These are phyloP conservation scores for Myrmophylax atrothorax DNA, from an alignment of 2,113 vertebrate genomes.

Conservation along the genomic window DNA sequence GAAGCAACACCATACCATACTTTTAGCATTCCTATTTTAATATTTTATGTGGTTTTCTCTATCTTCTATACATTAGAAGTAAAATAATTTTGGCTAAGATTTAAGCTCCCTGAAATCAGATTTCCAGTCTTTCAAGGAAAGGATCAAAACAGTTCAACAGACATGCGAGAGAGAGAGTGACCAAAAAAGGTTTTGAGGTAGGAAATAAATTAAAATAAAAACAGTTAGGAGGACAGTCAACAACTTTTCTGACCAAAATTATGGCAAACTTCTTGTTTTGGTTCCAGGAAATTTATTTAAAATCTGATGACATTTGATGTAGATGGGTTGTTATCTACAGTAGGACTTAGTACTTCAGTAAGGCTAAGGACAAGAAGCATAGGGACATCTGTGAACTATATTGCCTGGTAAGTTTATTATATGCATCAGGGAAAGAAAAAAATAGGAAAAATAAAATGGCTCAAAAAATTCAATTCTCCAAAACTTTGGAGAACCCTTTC, in stretches of 20 bases:
- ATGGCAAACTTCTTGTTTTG: background rate
- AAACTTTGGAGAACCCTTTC: background rate
- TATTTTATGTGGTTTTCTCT: background rate
- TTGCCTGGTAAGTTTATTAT: background rate
- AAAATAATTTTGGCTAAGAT: background rate
- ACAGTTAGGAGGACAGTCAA: background rate
- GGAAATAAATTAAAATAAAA: background rate
- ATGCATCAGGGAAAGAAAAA: background rate
- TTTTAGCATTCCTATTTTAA: background rate
- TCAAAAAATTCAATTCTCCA: background rate
- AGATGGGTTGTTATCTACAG: background rate
- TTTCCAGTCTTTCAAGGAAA: background rate
- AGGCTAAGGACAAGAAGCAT: background rate
- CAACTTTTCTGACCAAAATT: background rate
- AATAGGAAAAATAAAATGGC: fast-evolving
- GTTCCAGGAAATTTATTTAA: background rate
- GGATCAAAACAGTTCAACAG: background rate
- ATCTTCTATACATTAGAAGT: background rate
- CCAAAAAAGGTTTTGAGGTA: background rate
- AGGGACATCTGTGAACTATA: background rate
- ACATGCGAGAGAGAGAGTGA: background rate
- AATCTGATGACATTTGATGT: background rate
- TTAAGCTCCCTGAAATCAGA: background rate
- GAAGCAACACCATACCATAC: background rate
- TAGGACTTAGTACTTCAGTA: background rate